Conservation (phyloP, 1,140 invertebrate genomes). For the Andrena cerasifolii region DNA sequence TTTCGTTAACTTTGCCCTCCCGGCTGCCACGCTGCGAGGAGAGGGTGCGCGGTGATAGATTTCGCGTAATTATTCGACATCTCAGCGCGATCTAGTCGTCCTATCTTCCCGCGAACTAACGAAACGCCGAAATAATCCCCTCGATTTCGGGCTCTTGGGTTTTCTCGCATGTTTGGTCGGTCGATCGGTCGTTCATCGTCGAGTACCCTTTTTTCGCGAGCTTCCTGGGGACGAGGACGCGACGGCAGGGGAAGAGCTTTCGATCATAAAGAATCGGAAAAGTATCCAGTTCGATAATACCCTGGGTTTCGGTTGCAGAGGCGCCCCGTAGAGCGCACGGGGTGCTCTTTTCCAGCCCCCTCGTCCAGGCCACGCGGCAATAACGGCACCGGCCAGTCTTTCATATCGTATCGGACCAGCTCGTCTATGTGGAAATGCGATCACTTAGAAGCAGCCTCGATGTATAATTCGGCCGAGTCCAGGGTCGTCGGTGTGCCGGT, state of each 20-base stretch:
- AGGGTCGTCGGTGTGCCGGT: conserved; percentile 54
- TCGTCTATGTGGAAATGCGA: conserved; percentile 82
- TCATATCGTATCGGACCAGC: conserved; percentile 77
- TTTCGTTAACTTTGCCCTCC: conserved; percentile 66
- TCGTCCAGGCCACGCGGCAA: conserved; percentile 55
- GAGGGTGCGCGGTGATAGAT: too few species aligned
- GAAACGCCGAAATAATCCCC: too few species aligned
- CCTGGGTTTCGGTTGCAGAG: conserved; percentile 47
- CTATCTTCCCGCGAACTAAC: not conserved
- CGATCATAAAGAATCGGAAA: conserved; percentile 68
- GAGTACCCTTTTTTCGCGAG: not conserved
- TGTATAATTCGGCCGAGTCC: conserved; percentile 76
- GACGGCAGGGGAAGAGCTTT: conserved; percentile 14
- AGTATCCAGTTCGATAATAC: conserved; percentile 69
- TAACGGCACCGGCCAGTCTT: conserved; percentile 70
- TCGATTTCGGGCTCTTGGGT: too few species aligned
- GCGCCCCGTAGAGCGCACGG: conserved; percentile 33
- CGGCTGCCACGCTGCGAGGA: too few species aligned
- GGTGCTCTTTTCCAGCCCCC: conserved; percentile 49
- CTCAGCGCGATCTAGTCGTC: conserved; percentile 8
- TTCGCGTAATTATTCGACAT: conserved; percentile 54
- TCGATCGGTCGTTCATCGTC: not conserved
- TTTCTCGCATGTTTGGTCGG: too few species aligned
- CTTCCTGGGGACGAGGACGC: conserved; percentile 1
- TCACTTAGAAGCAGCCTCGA: conserved; percentile 79